phyloP scores from a whole-genome alignment of 2,113 vertebrate genomes.

The Pongo abelii region DNA sequence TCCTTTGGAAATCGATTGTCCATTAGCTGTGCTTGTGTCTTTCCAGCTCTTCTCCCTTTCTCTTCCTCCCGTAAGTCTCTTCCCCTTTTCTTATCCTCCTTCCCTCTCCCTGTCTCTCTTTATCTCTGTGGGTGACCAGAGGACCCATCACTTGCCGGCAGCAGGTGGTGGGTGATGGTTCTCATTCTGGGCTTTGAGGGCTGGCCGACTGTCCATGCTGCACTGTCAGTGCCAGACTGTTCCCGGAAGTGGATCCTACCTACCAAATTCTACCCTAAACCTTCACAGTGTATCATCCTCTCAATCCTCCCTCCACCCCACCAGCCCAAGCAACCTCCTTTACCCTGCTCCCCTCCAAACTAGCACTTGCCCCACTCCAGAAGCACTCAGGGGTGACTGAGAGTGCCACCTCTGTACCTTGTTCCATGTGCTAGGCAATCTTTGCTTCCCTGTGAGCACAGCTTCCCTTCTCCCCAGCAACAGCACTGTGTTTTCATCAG shows the following conservation, averaged over 20 bases:
- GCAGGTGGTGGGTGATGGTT: rapidly evolving
- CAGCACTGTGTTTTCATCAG: not conserved
- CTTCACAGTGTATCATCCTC: not conserved
- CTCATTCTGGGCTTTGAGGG: not conserved
- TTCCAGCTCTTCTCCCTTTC: not conserved
- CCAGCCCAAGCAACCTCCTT: too few species aligned
- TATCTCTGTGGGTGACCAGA: not conserved
- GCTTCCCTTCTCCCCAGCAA: not conserved
- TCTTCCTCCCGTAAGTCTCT: not conserved
- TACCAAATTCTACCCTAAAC: not conserved
- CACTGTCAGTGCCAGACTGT: not conserved
- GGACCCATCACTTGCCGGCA: not conserved
- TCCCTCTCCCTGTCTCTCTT: not conserved
- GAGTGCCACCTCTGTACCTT: not conserved
- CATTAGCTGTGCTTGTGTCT: not conserved
- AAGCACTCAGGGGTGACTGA: not conserved
- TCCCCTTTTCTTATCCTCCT: not conserved
- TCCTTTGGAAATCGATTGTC: not conserved
- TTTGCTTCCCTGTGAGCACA: not conserved
- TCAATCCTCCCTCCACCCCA: not conserved
- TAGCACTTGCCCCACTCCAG: not conserved
- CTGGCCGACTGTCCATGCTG: too few species aligned
- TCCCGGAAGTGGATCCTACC: not conserved
- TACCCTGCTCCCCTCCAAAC: not conserved
- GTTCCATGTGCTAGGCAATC: not conserved